Base-by-base conservation (phyloP, 2,888 invertebrate genomes). In the Acrobasis repandana region DNA sequence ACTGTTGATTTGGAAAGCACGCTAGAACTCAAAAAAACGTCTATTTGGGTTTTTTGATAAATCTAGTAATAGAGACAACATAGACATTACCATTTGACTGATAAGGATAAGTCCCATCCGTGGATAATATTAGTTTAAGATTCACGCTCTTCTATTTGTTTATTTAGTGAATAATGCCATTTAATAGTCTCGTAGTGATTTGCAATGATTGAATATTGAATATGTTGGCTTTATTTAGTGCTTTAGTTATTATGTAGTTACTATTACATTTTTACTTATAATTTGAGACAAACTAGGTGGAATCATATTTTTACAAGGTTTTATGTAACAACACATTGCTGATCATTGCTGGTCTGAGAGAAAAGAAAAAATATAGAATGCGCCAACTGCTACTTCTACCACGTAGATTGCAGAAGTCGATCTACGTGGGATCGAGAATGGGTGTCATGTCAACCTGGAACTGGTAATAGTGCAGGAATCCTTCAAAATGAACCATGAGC, bases 81-180 rank as follows among this genome's bases (percentile, higher is more conserved):
- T 14, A 6, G 15, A 6, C 14, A 34, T 34, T n/a, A 52, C 16
- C 3, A 43, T n/a, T 1, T 43, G 16, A 36, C 52, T 52, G 52
- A 52, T n/a, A n/a, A n/a, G n/a, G 4, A 3, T 36, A 52, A 52
- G 52, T 52, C 52, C 36, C 14, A 18, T 20, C 36, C 14, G 14
- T 20, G 18, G 20, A 38, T 43, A 38, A 43, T 38, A 38, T 54
- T 54, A 43, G 20, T 54, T 20, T 18, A 43, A 54, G 54, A 54
- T 9, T 38, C 15, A 14, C 54, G 54, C 43, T 16, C 43, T 54
- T 54, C 15, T 54, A 38, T 54, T 54, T 54, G 38, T 54, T 54
- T 54, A 38, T 14, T 9, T 18, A 38, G 54, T 43, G 54, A 54
- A 54, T 38, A 38, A 54, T 43, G 11, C 38, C n/a, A 20, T 38